A percentile compares a stretch with the other conserved stretches of the same genome.
Conservation (phyloP, 30 jellyfish, hydroid and myxozoan species). For the Nemopilema nomurai region DNA sequence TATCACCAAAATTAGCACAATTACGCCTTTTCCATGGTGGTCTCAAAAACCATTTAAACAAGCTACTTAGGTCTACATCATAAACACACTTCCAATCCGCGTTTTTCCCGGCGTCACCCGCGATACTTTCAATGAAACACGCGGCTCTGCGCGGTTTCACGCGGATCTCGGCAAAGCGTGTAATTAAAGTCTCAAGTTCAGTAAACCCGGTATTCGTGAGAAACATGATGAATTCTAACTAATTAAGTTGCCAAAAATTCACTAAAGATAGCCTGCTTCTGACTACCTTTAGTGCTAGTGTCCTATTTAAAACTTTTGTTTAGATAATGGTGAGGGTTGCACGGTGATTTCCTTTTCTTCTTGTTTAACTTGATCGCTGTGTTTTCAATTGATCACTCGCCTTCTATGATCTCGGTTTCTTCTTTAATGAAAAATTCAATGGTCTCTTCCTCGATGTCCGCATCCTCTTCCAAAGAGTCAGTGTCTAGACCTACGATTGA, state of each 20-base stretch:
- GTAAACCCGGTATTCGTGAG: neutral
- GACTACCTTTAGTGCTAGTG: neutral
- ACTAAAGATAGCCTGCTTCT: neutral
- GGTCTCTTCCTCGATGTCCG: constrained; percentile 88
- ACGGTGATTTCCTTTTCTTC: constrained; percentile 6
- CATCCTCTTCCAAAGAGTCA: constrained; percentile 71
- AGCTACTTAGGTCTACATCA: constrained; percentile 56
- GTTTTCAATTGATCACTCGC: constrained; percentile 46
- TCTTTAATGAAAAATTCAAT: constrained; percentile 93
- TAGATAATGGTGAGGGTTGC: constrained; percentile 50
- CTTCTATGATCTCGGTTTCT: constrained; percentile 79
- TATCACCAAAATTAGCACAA: neutral
- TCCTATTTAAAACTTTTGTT: neutral
- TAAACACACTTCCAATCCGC: constrained; percentile 11
- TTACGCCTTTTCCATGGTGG: constrained; percentile 86
- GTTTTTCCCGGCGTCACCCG: neutral
- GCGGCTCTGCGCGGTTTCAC: neutral
- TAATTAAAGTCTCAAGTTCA: neutral
- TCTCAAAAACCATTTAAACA: constrained; percentile 69
- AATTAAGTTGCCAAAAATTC: neutral
- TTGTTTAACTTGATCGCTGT: constrained; percentile 1
- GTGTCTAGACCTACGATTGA: constrained; percentile 89
- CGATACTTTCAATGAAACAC: neutral
- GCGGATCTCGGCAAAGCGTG: neutral
- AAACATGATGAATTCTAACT: neutral